Percentiles rank a stretch among this genome's conserved stretches.
phyloP scores from a whole-genome alignment of 2,113 vertebrate species.

The Odontesthes bonariensis region DNA sequence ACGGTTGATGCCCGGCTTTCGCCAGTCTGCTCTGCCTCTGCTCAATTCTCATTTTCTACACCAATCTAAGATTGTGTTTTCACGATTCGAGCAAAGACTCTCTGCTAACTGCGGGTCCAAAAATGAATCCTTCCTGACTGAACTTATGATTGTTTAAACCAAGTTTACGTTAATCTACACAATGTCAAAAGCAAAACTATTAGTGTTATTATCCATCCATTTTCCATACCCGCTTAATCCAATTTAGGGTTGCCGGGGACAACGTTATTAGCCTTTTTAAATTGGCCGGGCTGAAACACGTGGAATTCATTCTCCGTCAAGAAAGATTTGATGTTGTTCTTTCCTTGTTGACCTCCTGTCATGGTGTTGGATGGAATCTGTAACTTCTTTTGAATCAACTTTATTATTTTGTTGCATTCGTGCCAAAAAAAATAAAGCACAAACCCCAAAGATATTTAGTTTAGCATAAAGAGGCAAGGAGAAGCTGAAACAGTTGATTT shows the following conservation, averaged over 20 bases:
- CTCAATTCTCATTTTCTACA: too few species aligned
- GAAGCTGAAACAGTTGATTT: too few species aligned
- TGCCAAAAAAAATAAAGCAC: not conserved
- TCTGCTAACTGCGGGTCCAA: not conserved
- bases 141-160: too few species aligned
- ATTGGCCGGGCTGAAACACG: too few species aligned
- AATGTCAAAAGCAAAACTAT: not conserved
- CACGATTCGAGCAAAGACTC: not conserved
- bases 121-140: too few species aligned
- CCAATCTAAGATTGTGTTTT: not conserved
- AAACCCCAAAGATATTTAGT: not conserved
- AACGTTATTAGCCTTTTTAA: too few species aligned
- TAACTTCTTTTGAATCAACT: not conserved
- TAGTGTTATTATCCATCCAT: too few species aligned
- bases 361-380: not conserved
- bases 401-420: not conserved
- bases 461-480: not conserved
- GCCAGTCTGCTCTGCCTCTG: not conserved
- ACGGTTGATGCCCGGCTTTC: slow-evolving; percentile 1
- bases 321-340: too few species aligned
- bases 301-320: too few species aligned
- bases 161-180: not conserved
- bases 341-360: not conserved
- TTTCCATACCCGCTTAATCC: too few species aligned
- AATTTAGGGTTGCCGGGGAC: too few species aligned